These are phyloP conservation scores for Chitala chitala DNA, from an alignment of 2,113 vertebrate species.

Conservation along the genomic window DNA sequence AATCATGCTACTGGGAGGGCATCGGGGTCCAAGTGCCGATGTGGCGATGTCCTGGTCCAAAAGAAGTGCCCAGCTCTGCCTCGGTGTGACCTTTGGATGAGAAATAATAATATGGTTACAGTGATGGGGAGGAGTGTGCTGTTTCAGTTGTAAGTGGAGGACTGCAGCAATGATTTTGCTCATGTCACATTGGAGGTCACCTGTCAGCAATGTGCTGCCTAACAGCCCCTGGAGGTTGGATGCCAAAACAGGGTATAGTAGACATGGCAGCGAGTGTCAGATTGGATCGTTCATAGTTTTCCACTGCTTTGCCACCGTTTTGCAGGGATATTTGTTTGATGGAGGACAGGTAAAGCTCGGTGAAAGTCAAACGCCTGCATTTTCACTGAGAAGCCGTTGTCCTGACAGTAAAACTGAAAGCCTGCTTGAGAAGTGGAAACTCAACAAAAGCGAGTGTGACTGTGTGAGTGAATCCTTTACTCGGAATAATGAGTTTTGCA, in stretches of 20 bases:
- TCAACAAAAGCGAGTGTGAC: not conserved
- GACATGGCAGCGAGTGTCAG: too few relatives aligned
- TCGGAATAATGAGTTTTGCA: too few relatives aligned
- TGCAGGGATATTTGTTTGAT: not conserved
- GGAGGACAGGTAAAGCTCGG: not conserved
- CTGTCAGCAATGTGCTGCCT: too few relatives aligned
- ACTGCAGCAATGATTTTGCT: too few relatives aligned
- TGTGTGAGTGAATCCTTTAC: not conserved
- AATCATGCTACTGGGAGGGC: not conserved
- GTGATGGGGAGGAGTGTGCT: too few relatives aligned
- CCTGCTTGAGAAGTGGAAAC: not conserved
- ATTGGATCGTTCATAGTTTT: not conserved
- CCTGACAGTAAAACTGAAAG: not conserved
- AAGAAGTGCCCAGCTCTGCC: too few relatives aligned
- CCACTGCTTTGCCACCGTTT: not conserved
- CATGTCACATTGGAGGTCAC: too few relatives aligned
- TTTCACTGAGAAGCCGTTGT: not conserved
- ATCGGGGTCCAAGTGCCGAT: not conserved
- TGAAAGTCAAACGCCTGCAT: not conserved
- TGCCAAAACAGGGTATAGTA: not conserved
- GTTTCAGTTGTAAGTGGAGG: too few relatives aligned
- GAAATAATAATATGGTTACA: too few relatives aligned
- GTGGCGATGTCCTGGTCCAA: not conserved
- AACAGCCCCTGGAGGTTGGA: too few relatives aligned
- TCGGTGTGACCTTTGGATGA: too few relatives aligned